Base-by-base conservation (phyloP, 2,113 vertebrate genomes). In the Gambusia affinis region DNA sequence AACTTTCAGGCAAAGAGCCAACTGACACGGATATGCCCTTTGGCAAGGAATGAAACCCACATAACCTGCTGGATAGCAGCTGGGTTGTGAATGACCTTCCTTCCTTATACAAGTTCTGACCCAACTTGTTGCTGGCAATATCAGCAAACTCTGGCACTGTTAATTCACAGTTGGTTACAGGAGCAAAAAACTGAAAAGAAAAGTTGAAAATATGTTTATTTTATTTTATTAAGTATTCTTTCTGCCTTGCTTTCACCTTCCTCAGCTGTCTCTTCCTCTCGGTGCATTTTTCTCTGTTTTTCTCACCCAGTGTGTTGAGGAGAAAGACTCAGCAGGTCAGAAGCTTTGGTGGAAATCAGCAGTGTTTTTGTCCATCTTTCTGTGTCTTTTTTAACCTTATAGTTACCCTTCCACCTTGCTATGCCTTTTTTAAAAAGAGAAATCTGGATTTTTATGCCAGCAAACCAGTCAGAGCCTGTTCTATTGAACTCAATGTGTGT, bases 391-490 rank as follows among this genome's bases (percentile, higher is more conserved):
- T 85, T 79, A 66, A 85, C 86, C 88, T 90, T 82, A 84, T 71
- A 76, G 19, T 47, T 66, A 29, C 63, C n/a, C 64, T 77, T 76
- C 83, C 68, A 29, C 65, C 70, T 82, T 54, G 76, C 62, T 73
- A 30, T 60, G 70, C 65, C 75, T 69, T 80, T 73, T 17, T 47
- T 47, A 4, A 42, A 47, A 47, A 47, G 82, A 82, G 91, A 94
- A 90, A 95, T 66, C 94, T 91, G 83, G 24, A 86, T 70, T 83
- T 95, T 87, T 93, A 85, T 95, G 96, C 95, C 95, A 96, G 94
- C 91, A 93, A 95, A 95, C 96, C 94, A 92, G 96, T 95, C 95
- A 96, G 91, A 93, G 96, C 96, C 95, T 94, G 96, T 95, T 95
- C 87, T 84, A 88, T 89, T 84, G 87, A 77, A 68, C 73, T 57